phyloP scores from a whole-genome alignment of 2,888 invertebrate species.

The Caradrina clavipalpis region DNA sequence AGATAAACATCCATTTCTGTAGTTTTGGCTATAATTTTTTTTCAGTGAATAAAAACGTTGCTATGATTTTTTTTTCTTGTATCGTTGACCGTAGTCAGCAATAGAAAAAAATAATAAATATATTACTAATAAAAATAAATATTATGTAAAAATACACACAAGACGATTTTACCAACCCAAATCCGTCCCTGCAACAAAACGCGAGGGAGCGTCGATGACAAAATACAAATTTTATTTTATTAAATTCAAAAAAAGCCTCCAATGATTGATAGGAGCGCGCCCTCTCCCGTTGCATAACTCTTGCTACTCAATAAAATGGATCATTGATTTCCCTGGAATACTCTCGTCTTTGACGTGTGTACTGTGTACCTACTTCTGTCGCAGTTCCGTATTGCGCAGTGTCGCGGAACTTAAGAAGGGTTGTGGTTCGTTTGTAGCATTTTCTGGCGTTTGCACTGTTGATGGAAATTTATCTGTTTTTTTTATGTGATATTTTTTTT shows the following conservation, averaged over 20 bases:
- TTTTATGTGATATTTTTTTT: too few species aligned
- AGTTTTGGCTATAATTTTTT: too few species aligned
- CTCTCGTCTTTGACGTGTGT: slow-evolving; percentile 55
- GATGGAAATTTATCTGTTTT: background rate
- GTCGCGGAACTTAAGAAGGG: slow-evolving; percentile 40
- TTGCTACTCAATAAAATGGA: slow-evolving; percentile 88
- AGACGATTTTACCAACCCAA: slow-evolving; percentile 42
- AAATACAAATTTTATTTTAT: slow-evolving; percentile 92
- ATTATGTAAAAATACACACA: background rate
- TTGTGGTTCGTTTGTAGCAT: slow-evolving; percentile 3
- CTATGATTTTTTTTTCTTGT: too few species aligned
- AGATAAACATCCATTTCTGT: too few species aligned
- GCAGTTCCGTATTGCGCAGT: slow-evolving; percentile 30
- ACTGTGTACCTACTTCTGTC: slow-evolving; percentile 22
- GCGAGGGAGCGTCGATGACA: slow-evolving; percentile 90
- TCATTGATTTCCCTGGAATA: slow-evolving; percentile 78
- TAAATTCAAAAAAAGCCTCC: slow-evolving; percentile 91
- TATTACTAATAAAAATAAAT: too few species aligned
- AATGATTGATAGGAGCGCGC: slow-evolving; percentile 90
- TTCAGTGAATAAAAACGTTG: too few species aligned
- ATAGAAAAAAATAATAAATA: too few species aligned
- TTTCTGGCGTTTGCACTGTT: background rate
- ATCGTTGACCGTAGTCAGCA: too few species aligned
- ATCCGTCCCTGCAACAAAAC: slow-evolving; percentile 80
- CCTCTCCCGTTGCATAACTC: slow-evolving; percentile 85